These are phyloP conservation scores for Diplosoma virens DNA, from an alignment of 23 tunicate genomes.

Conservation along the genomic window DNA sequence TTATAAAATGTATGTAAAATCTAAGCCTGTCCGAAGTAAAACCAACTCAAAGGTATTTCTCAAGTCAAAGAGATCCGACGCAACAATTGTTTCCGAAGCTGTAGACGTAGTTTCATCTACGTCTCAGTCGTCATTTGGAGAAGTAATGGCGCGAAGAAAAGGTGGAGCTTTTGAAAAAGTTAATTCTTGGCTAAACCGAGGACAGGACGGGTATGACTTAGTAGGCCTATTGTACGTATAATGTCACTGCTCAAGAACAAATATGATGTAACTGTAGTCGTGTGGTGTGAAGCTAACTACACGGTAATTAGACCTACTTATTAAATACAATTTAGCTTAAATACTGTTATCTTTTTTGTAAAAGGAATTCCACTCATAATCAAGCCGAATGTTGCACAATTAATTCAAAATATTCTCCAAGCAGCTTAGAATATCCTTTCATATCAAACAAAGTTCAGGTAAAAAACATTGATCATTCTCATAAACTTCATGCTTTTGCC, in stretches of 20 bases:
- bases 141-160: not conserved
- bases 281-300: too few species aligned
- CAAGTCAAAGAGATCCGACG: too few species aligned
- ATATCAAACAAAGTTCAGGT: slow-evolving; percentile 20
- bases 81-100: not conserved
- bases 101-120: slow-evolving; percentile 18
- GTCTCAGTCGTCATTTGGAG: slow-evolving; percentile 18
- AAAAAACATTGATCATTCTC: too few species aligned
- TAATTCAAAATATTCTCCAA: not conserved
- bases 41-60: too few species aligned
- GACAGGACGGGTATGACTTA: slow-evolving; percentile 10
- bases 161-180: slow-evolving; percentile 39
- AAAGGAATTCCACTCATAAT: not conserved
- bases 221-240: too few species aligned
- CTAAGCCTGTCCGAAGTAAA: too few species aligned
- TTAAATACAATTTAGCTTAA: too few species aligned
- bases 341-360: not conserved
- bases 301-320: too few species aligned
- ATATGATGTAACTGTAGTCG: too few species aligned
- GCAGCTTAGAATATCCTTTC: not conserved
- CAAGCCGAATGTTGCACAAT: not conserved
- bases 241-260: too few species aligned
- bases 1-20: too few species aligned
- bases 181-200: slow-evolving; percentile 26
- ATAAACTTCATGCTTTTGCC: not conserved